Percentiles rank a stretch among this genome's conserved stretches.
Conservation (phyloP, 2,888 invertebrate species). For the Schizaphis graminum region DNA sequence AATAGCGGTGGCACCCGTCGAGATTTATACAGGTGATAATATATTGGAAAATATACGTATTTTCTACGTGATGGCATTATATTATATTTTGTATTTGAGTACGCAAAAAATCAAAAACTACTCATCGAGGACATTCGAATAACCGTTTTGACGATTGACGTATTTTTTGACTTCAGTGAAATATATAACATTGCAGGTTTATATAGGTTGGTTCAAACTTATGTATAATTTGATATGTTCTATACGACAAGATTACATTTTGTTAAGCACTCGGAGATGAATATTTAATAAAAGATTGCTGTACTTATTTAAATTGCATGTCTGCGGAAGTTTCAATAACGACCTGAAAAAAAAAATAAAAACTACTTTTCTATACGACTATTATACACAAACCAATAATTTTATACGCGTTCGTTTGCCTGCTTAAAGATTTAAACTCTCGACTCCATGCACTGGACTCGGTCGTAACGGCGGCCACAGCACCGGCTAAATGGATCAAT, state of each 20-base stretch:
- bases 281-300: not conserved
- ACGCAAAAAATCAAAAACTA: not conserved
- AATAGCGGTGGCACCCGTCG: not conserved
- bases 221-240: not conserved
- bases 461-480: not conserved
- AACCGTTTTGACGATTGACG: not conserved
- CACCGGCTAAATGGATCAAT: conserved; percentile 29
- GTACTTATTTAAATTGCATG: not conserved
- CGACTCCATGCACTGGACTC: not conserved
- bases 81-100: not conserved
- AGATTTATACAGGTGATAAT: conserved; percentile 18
- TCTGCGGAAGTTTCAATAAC: not conserved
- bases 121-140: not conserved
- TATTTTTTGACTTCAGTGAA: not conserved
- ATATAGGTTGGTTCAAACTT: not conserved
- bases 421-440: conserved; percentile 47
- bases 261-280: not conserved
- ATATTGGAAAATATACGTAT: not conserved
- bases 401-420: not conserved
- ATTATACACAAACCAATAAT: not conserved
- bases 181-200: not conserved
- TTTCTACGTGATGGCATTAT: not conserved
- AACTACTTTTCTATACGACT: not conserved
- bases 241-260: not conserved
- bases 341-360: not conserved